phyloP scores from a whole-genome alignment of 2,888 invertebrate species.

The Agonopterix heracliana region DNA sequence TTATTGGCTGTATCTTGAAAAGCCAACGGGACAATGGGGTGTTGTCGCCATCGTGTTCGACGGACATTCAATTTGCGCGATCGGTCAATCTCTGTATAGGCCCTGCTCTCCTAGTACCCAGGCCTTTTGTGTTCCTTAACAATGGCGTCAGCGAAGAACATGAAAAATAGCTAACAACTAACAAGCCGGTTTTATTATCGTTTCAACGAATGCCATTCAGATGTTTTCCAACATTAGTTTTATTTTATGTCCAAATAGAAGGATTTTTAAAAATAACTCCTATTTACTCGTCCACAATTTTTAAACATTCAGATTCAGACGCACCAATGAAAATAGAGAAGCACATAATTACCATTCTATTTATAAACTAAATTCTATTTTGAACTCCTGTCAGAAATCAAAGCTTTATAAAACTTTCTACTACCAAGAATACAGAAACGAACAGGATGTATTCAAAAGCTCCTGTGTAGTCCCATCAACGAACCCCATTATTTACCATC shows the following conservation, averaged over 20 bases:
- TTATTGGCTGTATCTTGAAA: slow-evolving; percentile 58
- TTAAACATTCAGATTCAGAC: too few species aligned
- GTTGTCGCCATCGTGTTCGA: slow-evolving; percentile 50
- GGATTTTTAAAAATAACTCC: too few species aligned
- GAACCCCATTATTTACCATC: not conserved
- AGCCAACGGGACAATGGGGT: slow-evolving; percentile 49
- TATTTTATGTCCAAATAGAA: not conserved
- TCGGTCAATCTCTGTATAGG: slow-evolving; percentile 61
- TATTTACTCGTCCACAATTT: too few species aligned
- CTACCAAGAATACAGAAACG: slow-evolving; percentile 23
- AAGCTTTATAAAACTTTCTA: slow-evolving; percentile 13
- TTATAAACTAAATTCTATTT: not conserved
- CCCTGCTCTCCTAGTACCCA: slow-evolving; percentile 50
- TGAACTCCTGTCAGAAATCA: slow-evolving; percentile 5
- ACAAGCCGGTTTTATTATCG: slow-evolving; percentile 21
- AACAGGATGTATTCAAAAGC: slow-evolving; percentile 9
- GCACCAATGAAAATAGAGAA: too few species aligned
- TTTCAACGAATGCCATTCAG: slow-evolving; percentile 1
- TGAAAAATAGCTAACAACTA: slow-evolving; percentile 42
- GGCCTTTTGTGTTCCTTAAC: slow-evolving; percentile 51
- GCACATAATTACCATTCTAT: not conserved
- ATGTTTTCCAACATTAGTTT: not conserved
- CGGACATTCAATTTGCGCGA: slow-evolving; percentile 68
- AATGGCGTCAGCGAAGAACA: slow-evolving; percentile 46
- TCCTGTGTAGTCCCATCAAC: slow-evolving; percentile 9